Percentiles rank a stretch among this genome's conserved stretches.
phyloP scores from a whole-genome alignment of 2,888 invertebrate genomes.

The Rhingia rostrata region DNA sequence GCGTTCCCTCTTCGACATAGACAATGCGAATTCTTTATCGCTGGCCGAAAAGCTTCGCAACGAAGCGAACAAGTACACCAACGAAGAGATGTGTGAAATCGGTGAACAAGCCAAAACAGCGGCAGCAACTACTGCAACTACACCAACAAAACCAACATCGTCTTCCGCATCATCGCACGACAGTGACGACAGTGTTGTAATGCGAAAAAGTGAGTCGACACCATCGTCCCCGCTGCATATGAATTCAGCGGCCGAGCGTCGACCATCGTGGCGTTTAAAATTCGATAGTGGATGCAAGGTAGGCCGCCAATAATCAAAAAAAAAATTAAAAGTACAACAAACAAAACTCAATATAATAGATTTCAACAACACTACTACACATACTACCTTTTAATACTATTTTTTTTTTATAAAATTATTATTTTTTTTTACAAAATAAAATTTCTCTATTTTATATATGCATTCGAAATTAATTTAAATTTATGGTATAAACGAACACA shows the following conservation, averaged over 20 bases:
- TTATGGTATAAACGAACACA: slow-evolving; percentile 42
- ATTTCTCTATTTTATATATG: slow-evolving; percentile 60
- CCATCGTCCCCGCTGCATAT: slow-evolving; percentile 76
- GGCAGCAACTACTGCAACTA: slow-evolving; percentile 25
- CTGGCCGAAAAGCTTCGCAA: slow-evolving; percentile 79
- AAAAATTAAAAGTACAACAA: slow-evolving; percentile 64
- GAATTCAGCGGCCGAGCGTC: slow-evolving; percentile 85
- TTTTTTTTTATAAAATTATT: slow-evolving; percentile 35
- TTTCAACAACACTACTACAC: slow-evolving; percentile 71
- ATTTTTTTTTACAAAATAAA: too few species aligned
- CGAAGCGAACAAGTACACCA: slow-evolving; percentile 79
- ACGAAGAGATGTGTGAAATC: slow-evolving; percentile 73
- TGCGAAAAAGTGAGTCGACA: slow-evolving; percentile 74
- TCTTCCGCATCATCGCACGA: slow-evolving; percentile 69
- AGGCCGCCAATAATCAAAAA: slow-evolving; percentile 78
- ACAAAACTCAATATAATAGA: slow-evolving; percentile 56
- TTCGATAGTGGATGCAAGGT: slow-evolving; percentile 96
- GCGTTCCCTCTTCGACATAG: slow-evolving; percentile 80
- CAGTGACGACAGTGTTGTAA: slow-evolving; percentile 72
- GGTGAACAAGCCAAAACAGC: slow-evolving; percentile 58
- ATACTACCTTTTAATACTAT: slow-evolving; percentile 56
- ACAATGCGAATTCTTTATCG: slow-evolving; percentile 78
- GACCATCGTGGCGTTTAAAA: slow-evolving; percentile 95
- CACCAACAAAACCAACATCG: slow-evolving; percentile 73
- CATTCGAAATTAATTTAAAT: slow-evolving; percentile 60